Conservation (phyloP, 2,888 invertebrate genomes). For the Megastigmus dorsalis region DNA sequence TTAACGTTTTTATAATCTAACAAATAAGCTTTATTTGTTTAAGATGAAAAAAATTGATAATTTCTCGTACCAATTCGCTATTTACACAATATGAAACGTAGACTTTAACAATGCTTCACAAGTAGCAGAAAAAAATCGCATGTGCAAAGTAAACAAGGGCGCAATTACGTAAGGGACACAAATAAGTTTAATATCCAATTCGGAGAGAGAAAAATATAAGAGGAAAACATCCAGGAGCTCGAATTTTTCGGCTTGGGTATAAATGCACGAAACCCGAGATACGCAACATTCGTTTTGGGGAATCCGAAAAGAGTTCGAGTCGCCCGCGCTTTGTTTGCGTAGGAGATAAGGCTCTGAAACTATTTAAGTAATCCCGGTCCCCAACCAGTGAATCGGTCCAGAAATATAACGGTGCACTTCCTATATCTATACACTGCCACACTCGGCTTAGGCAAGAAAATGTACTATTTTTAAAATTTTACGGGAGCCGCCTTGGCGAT, state of each 20-base stretch:
- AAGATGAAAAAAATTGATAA: no score
- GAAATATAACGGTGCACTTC: conserved; percentile 38
- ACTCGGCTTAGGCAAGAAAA: not conserved
- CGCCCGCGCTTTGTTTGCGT: conserved; percentile 12
- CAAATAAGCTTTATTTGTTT: no score
- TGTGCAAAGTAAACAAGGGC: no score
- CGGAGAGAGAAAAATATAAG: no score
- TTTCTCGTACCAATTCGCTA: no score
- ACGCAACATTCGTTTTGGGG: not conserved
- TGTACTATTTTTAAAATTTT: conserved; percentile 33
- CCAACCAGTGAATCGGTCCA: conserved; percentile 39
- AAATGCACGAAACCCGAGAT: not conserved
- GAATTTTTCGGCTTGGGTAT: not conserved
- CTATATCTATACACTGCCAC: not conserved
- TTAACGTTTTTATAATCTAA: no score
- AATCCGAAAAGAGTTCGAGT: conserved; percentile 3
- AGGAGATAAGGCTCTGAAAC: conserved; percentile 41
- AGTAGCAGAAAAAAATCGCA: no score
- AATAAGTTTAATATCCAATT: no score
- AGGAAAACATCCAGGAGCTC: no score
- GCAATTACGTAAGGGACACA: no score
- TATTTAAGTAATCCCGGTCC: conserved; percentile 41
- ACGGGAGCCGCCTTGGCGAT: not conserved
- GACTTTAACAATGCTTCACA: no score
- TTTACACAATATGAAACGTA: no score